Conservation (phyloP, 1,140 invertebrate species). For the Drosophila erecta region DNA sequence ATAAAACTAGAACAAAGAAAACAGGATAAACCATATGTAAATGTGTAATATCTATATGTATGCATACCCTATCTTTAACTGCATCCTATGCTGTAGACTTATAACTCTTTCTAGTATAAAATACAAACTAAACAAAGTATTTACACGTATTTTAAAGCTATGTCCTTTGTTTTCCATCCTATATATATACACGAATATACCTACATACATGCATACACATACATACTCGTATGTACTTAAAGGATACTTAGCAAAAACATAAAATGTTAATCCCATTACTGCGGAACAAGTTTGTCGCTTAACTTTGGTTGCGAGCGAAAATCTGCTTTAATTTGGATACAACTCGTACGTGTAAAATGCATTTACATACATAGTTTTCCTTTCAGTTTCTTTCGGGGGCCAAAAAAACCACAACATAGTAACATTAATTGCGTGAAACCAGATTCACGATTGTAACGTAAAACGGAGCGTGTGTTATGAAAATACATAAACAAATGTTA, state of each 20-base stretch:
- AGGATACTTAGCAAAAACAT: slow-evolving; percentile 51
- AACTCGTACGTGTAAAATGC: slow-evolving; percentile 58
- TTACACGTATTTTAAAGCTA: slow-evolving; percentile 56
- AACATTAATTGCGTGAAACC: slow-evolving; percentile 31
- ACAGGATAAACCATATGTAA: slow-evolving; percentile 56
- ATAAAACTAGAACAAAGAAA: slow-evolving; percentile 33
- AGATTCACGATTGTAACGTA: slow-evolving; percentile 30
- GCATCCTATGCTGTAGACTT: slow-evolving; percentile 57
- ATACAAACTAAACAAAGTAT: slow-evolving; percentile 44
- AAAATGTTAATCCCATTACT: slow-evolving; percentile 46
- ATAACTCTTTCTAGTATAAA: slow-evolving; percentile 59
- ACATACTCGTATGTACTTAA: slow-evolving; percentile 27
- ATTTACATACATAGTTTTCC: slow-evolving; percentile 64
- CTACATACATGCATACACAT: slow-evolving; percentile 29
- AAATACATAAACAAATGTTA: slow-evolving; percentile 42
- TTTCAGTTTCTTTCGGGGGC: slow-evolving; percentile 81
- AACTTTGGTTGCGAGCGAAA: slow-evolving; percentile 36
- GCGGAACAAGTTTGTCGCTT: slow-evolving; percentile 42
- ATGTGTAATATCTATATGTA: slow-evolving; percentile 72
- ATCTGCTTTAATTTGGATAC: slow-evolving; percentile 32
- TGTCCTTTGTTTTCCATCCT: slow-evolving; percentile 47
- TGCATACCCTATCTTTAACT: slow-evolving; percentile 49
- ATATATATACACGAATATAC: slow-evolving; percentile 29
- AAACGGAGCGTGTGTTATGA: slow-evolving; percentile 53
- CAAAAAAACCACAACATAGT: slow-evolving; percentile 55